Base-by-base conservation (phyloP, 2,888 invertebrate species). In the Clanis bilineata region DNA sequence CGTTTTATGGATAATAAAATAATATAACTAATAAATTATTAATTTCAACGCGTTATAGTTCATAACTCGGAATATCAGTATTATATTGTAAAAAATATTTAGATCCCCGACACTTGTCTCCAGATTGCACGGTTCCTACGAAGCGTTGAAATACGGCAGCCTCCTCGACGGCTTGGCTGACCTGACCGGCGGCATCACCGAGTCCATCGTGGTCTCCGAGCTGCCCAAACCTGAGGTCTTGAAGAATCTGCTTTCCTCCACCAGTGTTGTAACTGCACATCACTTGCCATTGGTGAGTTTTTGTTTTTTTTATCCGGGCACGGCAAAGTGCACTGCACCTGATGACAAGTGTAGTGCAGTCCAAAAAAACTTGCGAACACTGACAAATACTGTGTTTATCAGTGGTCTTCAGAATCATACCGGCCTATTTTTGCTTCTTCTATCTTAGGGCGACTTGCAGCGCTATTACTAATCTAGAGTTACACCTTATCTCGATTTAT, bases 81-180 rank as follows among this genome's bases (percentile, higher is more conserved):
- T 41, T 41, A 3, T 25, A 4, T 6, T 9, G 15, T 39, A 15
- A 1, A 28, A 5, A 15, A 39, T 41, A 7, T 5, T 18, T 1
- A 41, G 1, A 18, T 5, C 12, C n/a, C 41, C 18, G 18, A 41
- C 18, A 9, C 18, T 10, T 18, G 5, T 18, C 43, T 22, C 18
- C 81, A 97, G 97, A 87, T 87, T 98, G 59, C 98, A 98, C 79
- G 98, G 98, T 3, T 98, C 98, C 0, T 98, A 98, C 86, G 98
- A 98, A 86, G 98, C 98, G 0, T 90, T 98, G 1, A 98, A 98
- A 79, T 98, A 98, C 78, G 97, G 97, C n/a, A 97, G 96, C 47
- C 91, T 97, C 10, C 89, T 97, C 63, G 97, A 98, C 80, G 98
- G 97, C 0, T 88, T 98, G 57, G 96, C 97, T 0, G 97, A 98